Evolutionary conservation across 2,113 vertebrate species (phyloP), one percentile per base, ranked within the genome.

Genomic region (Manacus vitellinus): DNA sequence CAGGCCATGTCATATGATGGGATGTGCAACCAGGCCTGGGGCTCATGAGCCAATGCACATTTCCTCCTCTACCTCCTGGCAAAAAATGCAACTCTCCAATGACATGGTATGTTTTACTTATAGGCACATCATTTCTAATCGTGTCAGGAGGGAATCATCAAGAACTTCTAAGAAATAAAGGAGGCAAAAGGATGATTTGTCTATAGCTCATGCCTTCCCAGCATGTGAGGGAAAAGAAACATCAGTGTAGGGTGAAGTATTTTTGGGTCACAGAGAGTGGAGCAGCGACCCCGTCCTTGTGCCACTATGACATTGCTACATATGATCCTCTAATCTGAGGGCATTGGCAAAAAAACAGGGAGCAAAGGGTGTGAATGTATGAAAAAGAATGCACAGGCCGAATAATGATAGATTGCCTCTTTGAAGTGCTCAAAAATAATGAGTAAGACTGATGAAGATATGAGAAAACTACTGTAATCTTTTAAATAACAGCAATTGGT

Each of bases 31-130:
- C 68, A 68, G 49, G 33, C 14, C 54, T 74, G 35, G 22, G 28
- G 8, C 49, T n/a, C 3, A 0, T 19, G 6, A 81, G 15, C 11
- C 51, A 70, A 25, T 14, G 28, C 4, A 39, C 12, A 12, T 70
- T 85, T 78, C 62, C 35, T 35, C 55, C 73, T 37, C 31, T 27
- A 15, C 8, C 28, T 86, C 18, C 17, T 28, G 72, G 33, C 21
- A 89, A 77, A 76, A 79, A 73, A 27, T n/a, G 8, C 25, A 71
- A 2, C 12, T 28, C n/a, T 47, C 14, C 33, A 30, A 37, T 56
- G 12, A 19, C 11, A 62, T 44, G 8, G 1, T 23, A 8, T 4
- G 13, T 41, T 22, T 74, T 31, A 39, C 17, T 71, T 58, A 10
- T 1, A 72, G 13, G 25, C 25, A 58, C 9, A 25, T 31, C 1